Conservation (phyloP, 92 coral and sea anemone genomes). For the Epizoanthus rinbou region DNA sequence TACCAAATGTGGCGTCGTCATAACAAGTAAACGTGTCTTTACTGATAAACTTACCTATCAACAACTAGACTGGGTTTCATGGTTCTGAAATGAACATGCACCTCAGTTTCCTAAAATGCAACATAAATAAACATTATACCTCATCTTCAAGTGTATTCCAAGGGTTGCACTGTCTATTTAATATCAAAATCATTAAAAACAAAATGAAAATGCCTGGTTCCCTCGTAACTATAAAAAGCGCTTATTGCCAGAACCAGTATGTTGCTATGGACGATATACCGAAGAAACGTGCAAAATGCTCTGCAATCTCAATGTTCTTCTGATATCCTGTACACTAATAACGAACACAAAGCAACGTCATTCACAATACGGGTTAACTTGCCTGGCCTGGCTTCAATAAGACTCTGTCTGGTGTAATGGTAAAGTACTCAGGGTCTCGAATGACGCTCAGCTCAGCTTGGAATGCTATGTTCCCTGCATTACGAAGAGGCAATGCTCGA, state of each 20-base stretch:
- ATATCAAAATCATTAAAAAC: too few species aligned
- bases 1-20: too few species aligned
- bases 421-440: conserved; percentile 73
- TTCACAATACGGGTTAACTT: background rate
- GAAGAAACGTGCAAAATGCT: too few species aligned
- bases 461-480: conserved; percentile 89
- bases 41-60: conserved; percentile 59
- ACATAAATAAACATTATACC: background rate
- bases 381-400: conserved; percentile 87
- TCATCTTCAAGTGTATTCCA: background rate
- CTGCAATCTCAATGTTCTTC: too few species aligned
- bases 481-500: conserved; percentile 83
- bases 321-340: too few species aligned
- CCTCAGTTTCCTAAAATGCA: conserved; percentile 63
- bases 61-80: conserved; percentile 55
- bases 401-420: conserved; percentile 79
- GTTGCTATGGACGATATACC: too few species aligned
- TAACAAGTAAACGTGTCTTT: too few species aligned
- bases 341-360: too few species aligned
- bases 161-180: too few species aligned
- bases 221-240: too few species aligned
- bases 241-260: too few species aligned
- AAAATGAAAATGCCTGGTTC: too few species aligned
- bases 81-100: conserved; percentile 68
- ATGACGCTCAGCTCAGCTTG: conserved; percentile 86